These are phyloP conservation scores for Toxostoma redivivum DNA, from an alignment of 2,113 vertebrate genomes.

Conservation along the genomic window DNA sequence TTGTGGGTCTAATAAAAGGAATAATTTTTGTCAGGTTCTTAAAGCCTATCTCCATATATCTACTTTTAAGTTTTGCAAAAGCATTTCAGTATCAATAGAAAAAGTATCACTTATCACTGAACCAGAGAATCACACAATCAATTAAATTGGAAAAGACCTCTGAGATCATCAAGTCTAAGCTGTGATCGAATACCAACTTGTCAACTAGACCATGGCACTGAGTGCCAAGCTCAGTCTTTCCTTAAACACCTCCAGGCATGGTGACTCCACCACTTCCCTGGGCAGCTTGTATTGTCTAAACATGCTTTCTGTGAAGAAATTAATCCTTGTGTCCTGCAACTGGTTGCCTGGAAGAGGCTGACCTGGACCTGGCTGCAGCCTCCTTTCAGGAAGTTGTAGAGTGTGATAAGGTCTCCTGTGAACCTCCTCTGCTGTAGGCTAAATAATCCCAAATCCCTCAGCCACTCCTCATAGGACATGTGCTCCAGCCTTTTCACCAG, in stretches of 20 bases:
- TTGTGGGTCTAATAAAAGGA: background rate
- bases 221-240: background rate
- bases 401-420: background rate
- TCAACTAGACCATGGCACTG: background rate
- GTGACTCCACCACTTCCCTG: background rate
- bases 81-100: background rate
- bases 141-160: background rate
- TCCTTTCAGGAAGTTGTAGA: background rate
- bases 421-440: background rate
- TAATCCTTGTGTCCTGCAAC: background rate
- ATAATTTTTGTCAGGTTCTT: background rate
- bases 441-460: background rate
- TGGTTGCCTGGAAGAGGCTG: background rate
- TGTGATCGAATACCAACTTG: background rate
- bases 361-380: background rate
- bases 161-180: background rate
- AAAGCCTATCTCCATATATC: background rate
- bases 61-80: background rate
- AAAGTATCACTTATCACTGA: background rate
- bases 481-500: background rate
- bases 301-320: background rate
- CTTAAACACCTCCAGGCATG: background rate
- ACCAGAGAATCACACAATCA: background rate
- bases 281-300: background rate
- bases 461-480: fast-evolving